Percentiles rank a stretch among this genome's conserved stretches.
phyloP scores from a whole-genome alignment of 2,797 vertebrate species.

The Ibycter americanus region DNA sequence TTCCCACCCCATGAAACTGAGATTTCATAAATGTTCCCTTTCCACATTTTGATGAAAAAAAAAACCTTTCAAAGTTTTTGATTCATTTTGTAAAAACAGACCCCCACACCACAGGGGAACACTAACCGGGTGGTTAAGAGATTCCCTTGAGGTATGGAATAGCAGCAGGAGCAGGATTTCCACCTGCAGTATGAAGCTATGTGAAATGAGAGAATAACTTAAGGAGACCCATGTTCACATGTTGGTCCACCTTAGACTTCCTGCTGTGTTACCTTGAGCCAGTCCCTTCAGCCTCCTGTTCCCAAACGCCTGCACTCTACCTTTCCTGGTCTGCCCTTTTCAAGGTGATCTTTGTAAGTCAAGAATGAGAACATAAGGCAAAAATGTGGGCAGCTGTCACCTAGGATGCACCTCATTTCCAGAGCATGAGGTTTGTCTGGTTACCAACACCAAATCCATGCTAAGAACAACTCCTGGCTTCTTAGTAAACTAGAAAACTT shows the following conservation, averaged over 20 bases:
- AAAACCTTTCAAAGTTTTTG: neutral
- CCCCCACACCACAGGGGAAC: neutral
- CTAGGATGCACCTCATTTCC: neutral
- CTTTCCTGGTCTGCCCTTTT: neutral
- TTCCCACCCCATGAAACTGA: neutral
- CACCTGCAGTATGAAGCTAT: neutral
- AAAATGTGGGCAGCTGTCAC: neutral
- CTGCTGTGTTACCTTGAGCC: neutral
- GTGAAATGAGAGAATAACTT: neutral
- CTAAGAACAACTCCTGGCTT: neutral
- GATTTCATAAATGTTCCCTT: constrained; percentile 7
- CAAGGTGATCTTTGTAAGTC: neutral
- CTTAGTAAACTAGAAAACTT: constrained; percentile 14
- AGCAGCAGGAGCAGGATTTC: neutral
- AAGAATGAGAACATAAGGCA: neutral
- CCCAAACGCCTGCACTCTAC: neutral
- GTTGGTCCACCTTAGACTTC: neutral
- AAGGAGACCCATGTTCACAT: neutral
- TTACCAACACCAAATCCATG: neutral
- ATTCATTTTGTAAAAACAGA: neutral
- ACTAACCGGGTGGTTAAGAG: neutral
- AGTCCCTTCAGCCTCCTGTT: neutral
- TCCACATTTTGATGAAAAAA: neutral
- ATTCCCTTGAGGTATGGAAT: neutral
- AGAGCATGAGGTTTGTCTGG: neutral